Conservation (phyloP, 2,113 vertebrate species). For the Equus quagga region DNA sequence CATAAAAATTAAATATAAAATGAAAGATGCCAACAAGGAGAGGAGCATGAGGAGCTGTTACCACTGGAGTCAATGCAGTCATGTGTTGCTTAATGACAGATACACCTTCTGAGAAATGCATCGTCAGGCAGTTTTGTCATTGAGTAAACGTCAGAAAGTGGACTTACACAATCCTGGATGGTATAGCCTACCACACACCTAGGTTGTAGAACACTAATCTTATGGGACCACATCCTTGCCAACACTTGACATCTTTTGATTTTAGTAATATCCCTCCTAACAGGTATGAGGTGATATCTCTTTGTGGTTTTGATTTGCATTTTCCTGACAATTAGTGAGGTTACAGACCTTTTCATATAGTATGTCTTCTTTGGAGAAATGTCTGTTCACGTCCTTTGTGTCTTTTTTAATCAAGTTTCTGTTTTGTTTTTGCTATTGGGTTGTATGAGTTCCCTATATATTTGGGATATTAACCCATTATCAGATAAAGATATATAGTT, state of each 20-base stretch:
- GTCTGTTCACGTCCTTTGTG: neutral
- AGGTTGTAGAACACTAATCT: too few species aligned
- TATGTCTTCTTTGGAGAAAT: neutral
- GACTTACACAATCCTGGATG: too few species aligned
- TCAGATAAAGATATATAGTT: too few species aligned
- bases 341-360: neutral
- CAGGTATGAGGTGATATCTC: neutral
- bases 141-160: too few species aligned
- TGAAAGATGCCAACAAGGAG: neutral
- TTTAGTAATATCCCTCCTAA: neutral
- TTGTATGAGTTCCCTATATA: neutral
- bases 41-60: neutral
- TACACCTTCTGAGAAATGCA: too few species aligned
- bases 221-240: neutral
- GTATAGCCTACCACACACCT: too few species aligned
- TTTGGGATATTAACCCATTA: neutral
- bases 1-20: conserved; percentile 19
- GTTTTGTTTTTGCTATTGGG: neutral
- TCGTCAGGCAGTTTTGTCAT: too few species aligned
- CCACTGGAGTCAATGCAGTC: neutral
- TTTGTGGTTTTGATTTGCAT: neutral
- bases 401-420: neutral
- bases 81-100: too few species aligned
- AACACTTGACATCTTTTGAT: neutral
- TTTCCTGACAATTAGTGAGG: neutral